These are phyloP conservation scores for Callopanchax toddi DNA, from an alignment of 2,113 vertebrate genomes.

Conservation along the genomic window DNA sequence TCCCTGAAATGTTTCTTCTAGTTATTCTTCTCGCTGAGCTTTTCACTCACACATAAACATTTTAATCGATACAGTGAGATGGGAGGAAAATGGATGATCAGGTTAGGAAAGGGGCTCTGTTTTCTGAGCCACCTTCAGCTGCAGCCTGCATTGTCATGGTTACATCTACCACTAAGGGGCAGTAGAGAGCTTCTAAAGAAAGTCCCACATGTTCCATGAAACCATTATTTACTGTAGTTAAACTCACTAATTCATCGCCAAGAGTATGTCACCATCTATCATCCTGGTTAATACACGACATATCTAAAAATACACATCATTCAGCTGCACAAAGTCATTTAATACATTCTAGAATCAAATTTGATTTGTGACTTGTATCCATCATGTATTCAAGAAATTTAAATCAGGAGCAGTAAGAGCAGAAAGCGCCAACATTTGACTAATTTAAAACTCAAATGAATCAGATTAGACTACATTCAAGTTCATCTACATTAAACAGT, in stretches of 20 bases:
- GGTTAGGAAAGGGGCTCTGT: conserved; percentile 15
- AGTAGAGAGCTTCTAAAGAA: conserved; percentile 66
- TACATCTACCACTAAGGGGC: conserved; percentile 50
- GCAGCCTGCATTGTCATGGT: conserved; percentile 11
- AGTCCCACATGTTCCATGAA: background rate
- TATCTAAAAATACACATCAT: background rate
- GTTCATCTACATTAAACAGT: too few species aligned
- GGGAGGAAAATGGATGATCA: conserved; percentile 32
- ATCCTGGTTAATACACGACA: conserved; percentile 8
- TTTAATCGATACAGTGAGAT: conserved; percentile 53
- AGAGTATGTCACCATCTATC: conserved; percentile 20
- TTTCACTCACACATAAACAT: conserved; percentile 44
- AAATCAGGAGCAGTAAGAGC: too few species aligned
- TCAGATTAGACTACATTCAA: too few species aligned
- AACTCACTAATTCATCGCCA: conserved; percentile 37
- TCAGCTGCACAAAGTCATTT: background rate
- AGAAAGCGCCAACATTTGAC: too few species aligned
- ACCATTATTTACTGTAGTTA: conserved; percentile 1
- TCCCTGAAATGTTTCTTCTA: conserved; percentile 25
- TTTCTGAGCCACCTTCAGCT: conserved; percentile 19
- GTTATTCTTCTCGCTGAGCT: conserved; percentile 12
- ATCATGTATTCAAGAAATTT: too few species aligned
- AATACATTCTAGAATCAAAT: background rate
- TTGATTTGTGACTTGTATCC: background rate
- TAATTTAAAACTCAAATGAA: too few species aligned